These are phyloP conservation scores for Holothuria leucospilota DNA, from an alignment of 53 echinoderm and acorn worm genomes.

Conservation along the genomic window DNA sequence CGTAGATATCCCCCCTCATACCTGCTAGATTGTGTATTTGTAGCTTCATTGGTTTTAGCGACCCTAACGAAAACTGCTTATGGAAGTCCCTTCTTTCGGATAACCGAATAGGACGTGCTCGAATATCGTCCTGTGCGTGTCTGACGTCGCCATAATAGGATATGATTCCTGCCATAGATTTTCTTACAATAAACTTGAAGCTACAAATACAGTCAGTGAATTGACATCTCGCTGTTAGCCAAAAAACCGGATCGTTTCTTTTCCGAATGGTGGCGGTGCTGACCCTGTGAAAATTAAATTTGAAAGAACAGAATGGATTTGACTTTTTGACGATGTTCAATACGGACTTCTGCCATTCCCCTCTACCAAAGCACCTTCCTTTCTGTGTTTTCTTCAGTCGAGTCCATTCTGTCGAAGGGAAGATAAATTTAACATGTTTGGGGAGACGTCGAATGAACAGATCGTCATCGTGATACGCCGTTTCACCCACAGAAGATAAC, in stretches of 20 bases:
- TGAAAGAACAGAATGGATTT: slow-evolving; percentile 30
- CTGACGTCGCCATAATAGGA: neutral
- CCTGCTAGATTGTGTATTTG: slow-evolving; percentile 2
- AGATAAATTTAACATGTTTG: neutral
- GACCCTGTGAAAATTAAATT: slow-evolving; percentile 1
- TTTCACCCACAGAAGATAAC: too few species aligned
- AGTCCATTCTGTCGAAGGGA: neutral
- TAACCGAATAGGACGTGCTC: neutral
- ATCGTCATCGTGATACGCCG: too few species aligned
- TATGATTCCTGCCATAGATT: neutral
- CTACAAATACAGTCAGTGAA: neutral
- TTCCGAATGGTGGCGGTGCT: neutral
- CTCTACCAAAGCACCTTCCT: neutral
- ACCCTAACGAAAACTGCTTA: neutral
- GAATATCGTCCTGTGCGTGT: neutral
- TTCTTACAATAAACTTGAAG: neutral
- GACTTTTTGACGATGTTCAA: neutral
- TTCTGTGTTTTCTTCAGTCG: neutral
- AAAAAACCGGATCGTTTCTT: neutral
- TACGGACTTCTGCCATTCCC: slow-evolving; percentile 4
- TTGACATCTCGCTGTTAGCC: neutral
- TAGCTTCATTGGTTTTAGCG: slow-evolving; percentile 21
- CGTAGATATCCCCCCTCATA: neutral
- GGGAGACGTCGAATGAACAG: neutral
- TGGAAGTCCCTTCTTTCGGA: neutral